Evolutionary conservation across 2,113 vertebrate species (phyloP), one percentile per base, ranked within the genome.

Genomic region (Orycteropus afer): DNA sequence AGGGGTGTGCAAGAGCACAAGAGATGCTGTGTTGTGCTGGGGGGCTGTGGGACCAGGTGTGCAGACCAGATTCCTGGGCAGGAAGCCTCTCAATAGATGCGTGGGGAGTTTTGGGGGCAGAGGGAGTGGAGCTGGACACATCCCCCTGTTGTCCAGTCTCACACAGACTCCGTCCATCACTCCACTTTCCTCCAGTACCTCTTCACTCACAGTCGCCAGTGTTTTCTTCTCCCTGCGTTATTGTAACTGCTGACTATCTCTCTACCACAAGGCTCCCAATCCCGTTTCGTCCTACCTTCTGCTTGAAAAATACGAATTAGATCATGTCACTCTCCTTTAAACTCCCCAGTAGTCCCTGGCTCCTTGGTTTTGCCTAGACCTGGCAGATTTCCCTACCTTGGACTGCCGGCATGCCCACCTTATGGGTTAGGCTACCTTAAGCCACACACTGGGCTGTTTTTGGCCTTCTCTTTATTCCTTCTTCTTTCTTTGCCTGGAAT

Each of bases 231-330:
- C 59, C 63, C 29, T 79, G 34, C 2, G 3, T 53, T n/a, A 3
- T 29, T 23, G 57, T 1, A 23, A 25, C 14, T 0, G 0, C 65
- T 1, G 0, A 0, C 7, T 34, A 32, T 49, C 59, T 25, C 83
- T 34, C 42, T 27, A 42, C 49, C 49, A 49, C 13, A 37, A 25
- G 15, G 4, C 69, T 59, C 29, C 63, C 8, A 13, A 1, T 10
- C 45, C 0, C 1, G 37, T 37, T 51, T 45, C 76, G 18, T 59
- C 49, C 78, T 45, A 1, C 49, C 15, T 14, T 49, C 14, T 20
- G 34, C 42, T 17, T 2, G 34, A 25, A 40, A 61, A 49, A 17
- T 11, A 13, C 0, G 11, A 34, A 29, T 55, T 47, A 25, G 18
- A 45, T 57, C 49, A 1, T 5, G 0, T 45, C 23, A 0, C 22